Base-by-base conservation (phyloP, 2,888 invertebrate genomes). In the Operophtera brumata region DNA sequence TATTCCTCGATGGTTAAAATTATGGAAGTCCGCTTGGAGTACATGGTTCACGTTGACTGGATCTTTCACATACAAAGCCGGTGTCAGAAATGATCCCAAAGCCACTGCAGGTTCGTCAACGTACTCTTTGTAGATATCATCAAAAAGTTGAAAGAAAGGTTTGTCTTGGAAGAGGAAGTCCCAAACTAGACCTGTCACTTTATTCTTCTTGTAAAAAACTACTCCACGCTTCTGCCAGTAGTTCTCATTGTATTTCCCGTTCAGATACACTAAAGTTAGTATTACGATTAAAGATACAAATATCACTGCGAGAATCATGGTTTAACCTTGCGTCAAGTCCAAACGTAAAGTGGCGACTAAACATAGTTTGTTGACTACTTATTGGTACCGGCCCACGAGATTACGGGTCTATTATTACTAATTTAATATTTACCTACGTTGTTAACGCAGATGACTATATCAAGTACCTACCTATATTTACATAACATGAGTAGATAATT, bases 181-280 rank as follows among this genome's bases (percentile, higher is more conserved):
- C 75, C 76, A 80, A 12, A 78, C 67, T 0, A 75, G 64, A 4
- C 83, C 84, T 9, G 69, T 48, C 0, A 70, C 46, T 50, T 69
- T 81, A 48, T 77, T 70, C 42, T 66, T 69, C 0, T 62, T 55
- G 13, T 77, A 58, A 42, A 79, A 82, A 1, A 57, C 41, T 0
- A 83, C 81, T 0, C 80, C 78, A 9, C 80, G 78, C 60, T 71
- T 81, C 13, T 62, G 76, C 82, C 84, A 84, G 46, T 84, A 84
- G 1, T 39, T 28, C 40, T 80, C 69, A 64, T 82, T 81, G 43
- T 73, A 74, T 61, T 54, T 65, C 3, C 77, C 79, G 42, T 52
- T 70, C 0, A 77, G 25, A 49, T 76, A 72, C 6, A 64, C 36
- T 1, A 69, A 28, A 10, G 42, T 7, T 42, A 74, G 36, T 4